phyloP scores from a whole-genome alignment of 2,888 invertebrate species.

The Chloromyia formosa region DNA sequence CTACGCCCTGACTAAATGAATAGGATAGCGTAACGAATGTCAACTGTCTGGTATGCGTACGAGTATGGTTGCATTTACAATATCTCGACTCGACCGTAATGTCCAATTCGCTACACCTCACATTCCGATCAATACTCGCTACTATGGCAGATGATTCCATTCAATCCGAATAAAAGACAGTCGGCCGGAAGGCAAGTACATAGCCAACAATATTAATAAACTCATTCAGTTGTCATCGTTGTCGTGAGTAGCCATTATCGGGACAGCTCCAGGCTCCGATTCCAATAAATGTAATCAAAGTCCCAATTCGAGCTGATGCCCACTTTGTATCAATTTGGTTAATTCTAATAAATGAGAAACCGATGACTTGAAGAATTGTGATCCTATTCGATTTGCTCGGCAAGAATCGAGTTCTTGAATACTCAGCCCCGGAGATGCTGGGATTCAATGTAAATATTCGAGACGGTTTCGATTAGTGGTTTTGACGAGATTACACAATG shows the following conservation, averaged over 20 bases:
- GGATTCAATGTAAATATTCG: conserved; percentile 38
- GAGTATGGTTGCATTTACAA: no score
- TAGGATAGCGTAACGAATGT: neutral
- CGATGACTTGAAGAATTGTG: conserved; percentile 46
- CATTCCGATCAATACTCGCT: neutral
- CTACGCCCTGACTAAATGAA: no score
- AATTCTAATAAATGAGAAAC: conserved; percentile 48
- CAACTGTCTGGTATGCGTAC: neutral
- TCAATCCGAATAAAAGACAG: neutral
- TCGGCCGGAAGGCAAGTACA: conserved; percentile 14
- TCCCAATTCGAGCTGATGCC: conserved; percentile 9
- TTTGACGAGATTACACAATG: conserved; percentile 48
- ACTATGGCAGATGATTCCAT: neutral
- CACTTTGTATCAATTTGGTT: conserved; percentile 48
- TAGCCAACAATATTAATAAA: conserved; percentile 26
- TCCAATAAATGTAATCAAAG: conserved; percentile 21
- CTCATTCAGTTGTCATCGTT: conserved; percentile 24
- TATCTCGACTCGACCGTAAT: neutral
- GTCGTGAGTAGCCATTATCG: conserved; percentile 22
- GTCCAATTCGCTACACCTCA: conserved; percentile 12
- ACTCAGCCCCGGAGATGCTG: no score
- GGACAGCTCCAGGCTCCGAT: conserved; percentile 35
- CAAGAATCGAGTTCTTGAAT: conserved; percentile 12
- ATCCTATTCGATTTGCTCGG: conserved; percentile 18
- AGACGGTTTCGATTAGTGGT: conserved; percentile 46